Conservation (phyloP, 2,113 vertebrate genomes). For the Prunella fulvescens region DNA sequence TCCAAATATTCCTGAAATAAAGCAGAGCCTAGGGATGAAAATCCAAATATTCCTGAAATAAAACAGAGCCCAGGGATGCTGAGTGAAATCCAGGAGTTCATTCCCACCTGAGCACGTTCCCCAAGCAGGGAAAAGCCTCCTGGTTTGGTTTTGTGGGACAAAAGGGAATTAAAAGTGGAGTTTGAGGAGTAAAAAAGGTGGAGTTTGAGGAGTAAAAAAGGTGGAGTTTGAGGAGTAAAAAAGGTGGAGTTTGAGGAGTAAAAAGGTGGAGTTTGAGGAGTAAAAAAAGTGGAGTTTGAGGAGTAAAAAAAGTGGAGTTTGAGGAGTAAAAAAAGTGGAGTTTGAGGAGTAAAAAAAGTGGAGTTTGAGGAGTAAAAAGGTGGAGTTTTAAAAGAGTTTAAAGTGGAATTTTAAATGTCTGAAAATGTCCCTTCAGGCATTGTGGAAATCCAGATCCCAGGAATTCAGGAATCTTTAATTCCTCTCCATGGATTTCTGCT, state of each 20-base stretch:
- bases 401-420: not conserved
- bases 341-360: too few relatives aligned
- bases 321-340: too few relatives aligned
- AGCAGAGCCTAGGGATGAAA: not conserved
- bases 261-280: too few relatives aligned
- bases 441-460: not conserved
- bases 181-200: too few relatives aligned
- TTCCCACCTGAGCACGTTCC: fast-evolving
- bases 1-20: too few relatives aligned
- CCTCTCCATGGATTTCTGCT: not conserved
- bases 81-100: not conserved
- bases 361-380: too few relatives aligned
- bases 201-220: too few relatives aligned
- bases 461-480: not conserved
- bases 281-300: too few relatives aligned
- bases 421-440: not conserved
- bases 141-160: not conserved
- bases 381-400: not conserved
- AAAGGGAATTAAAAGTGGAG: not conserved
- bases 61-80: fast-evolving
- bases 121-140: not conserved
- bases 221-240: too few relatives aligned
- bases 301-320: too few relatives aligned
- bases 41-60: not conserved
- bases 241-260: too few relatives aligned